phyloP scores from a whole-genome alignment of 2,797 vertebrate genomes.

The Rhyacichthys aspro region DNA sequence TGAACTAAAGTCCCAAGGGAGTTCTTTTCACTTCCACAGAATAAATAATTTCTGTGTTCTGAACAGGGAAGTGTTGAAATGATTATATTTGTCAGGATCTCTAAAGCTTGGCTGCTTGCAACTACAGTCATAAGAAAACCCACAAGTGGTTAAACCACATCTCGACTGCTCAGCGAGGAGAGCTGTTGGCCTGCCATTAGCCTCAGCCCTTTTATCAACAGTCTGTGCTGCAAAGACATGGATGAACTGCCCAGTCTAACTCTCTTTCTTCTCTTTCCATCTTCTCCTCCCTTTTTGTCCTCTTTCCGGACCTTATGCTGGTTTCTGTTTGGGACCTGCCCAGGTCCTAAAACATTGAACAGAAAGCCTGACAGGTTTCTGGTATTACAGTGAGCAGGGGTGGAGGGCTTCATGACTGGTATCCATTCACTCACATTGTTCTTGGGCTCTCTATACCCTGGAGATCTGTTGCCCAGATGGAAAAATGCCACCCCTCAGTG shows the following conservation, averaged over 20 bases:
- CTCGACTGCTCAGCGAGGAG: slow-evolving; percentile 67
- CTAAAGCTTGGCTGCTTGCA: slow-evolving; percentile 20
- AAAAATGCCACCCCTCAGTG: slow-evolving; percentile 45
- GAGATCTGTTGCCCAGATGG: slow-evolving; percentile 64
- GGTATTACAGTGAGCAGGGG: slow-evolving; percentile 41
- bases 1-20: slow-evolving; percentile 2
- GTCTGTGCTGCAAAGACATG: slow-evolving; percentile 59
- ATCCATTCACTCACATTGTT: slow-evolving; percentile 64
- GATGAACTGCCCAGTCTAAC: slow-evolving; percentile 54
- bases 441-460: slow-evolving; percentile 53
- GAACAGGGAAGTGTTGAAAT: slow-evolving; percentile 9
- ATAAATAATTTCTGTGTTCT: slow-evolving; percentile 1
- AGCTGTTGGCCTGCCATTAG: slow-evolving; percentile 63
- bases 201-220: slow-evolving; percentile 68
- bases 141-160: slow-evolving; percentile 60
- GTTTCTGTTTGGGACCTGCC: slow-evolving; percentile 47
- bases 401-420: slow-evolving; percentile 36
- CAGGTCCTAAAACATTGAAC: slow-evolving; percentile 59
- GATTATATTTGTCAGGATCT: slow-evolving; percentile 29
- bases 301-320: slow-evolving; percentile 42
- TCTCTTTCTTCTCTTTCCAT: slow-evolving; percentile 63
- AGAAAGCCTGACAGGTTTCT: slow-evolving; percentile 55
- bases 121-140: slow-evolving; percentile 36
- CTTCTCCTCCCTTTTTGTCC: slow-evolving; percentile 51
- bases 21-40: slow-evolving; percentile 11